These are phyloP conservation scores for Amphipyra tragopoginis DNA, from an alignment of 2,888 invertebrate genomes.

Conservation along the genomic window DNA sequence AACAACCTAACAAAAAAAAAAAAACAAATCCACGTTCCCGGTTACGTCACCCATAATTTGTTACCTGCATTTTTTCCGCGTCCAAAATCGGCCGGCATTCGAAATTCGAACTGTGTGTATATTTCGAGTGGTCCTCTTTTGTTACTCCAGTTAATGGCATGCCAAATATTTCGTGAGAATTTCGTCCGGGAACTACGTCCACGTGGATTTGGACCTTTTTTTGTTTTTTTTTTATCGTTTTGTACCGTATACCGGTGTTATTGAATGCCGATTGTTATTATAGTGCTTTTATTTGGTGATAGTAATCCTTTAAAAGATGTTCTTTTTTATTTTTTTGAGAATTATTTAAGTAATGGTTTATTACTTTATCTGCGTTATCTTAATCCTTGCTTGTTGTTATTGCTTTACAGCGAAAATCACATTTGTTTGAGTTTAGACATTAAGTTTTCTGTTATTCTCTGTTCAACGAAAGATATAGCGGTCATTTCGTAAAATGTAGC, in stretches of 20 bases:
- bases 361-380: background rate
- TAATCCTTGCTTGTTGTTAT: background rate
- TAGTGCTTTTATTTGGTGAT: constrained; percentile 19
- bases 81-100: constrained; percentile 37
- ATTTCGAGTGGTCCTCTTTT: constrained; percentile 53
- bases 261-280: constrained; percentile 23
- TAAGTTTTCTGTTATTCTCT: too few relatives aligned
- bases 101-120: constrained; percentile 42
- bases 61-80: constrained; percentile 60
- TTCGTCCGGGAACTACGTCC: constrained; percentile 46
- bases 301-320: background rate
- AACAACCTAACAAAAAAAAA: constrained; percentile 10
- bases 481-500: too few relatives aligned
- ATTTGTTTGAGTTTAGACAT: background rate
- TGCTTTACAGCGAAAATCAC: background rate
- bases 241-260: constrained; percentile 17
- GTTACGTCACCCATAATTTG: constrained; percentile 57
- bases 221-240: constrained; percentile 30
- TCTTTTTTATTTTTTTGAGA: background rate
- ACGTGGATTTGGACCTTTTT: constrained; percentile 43
- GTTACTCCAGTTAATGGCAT: constrained; percentile 44
- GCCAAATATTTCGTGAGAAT: constrained; percentile 65
- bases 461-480: too few relatives aligned
- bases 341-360: constrained; percentile 1
- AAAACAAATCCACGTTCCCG: constrained; percentile 27